These are phyloP conservation scores for Diarsia dahlii DNA, from an alignment of 2,888 invertebrate genomes.

Conservation along the genomic window DNA sequence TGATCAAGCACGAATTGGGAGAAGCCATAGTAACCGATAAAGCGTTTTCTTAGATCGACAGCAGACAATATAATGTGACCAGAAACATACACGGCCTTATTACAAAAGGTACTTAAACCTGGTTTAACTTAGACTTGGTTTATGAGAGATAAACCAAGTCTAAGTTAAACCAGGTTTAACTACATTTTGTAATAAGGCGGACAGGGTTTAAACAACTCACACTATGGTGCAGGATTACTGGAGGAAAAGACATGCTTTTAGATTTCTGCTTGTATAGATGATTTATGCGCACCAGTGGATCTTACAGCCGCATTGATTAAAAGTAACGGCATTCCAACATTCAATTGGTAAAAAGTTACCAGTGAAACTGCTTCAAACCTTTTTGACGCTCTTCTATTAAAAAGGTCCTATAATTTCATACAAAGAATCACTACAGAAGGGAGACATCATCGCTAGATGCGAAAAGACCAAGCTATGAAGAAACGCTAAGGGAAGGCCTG, in stretches of 20 bases:
- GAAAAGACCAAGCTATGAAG: neutral
- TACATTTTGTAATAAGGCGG: no score
- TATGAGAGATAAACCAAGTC: no score
- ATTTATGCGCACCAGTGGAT: neutral
- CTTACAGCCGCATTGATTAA: neutral
- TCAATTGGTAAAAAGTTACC: neutral
- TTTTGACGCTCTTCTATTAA: neutral
- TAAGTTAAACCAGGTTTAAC: no score
- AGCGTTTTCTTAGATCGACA: neutral
- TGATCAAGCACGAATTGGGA: conserved; percentile 2
- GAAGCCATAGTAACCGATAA: neutral
- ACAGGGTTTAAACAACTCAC: neutral
- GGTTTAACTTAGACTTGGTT: no score
- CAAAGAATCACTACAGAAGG: neutral
- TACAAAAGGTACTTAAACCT: no score
- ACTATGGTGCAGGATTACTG: neutral
- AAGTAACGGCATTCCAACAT: neutral
- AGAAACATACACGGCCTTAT: no score
- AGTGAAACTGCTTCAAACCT: neutral
- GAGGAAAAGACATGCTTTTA: neutral
- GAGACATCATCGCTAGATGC: neutral
- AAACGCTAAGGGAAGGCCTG: neutral
- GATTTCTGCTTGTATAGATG: neutral
- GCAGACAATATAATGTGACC: neutral
- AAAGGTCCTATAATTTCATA: neutral